phyloP scores from a whole-genome alignment of 1,140 invertebrate species.

The Uloborus diversus region DNA sequence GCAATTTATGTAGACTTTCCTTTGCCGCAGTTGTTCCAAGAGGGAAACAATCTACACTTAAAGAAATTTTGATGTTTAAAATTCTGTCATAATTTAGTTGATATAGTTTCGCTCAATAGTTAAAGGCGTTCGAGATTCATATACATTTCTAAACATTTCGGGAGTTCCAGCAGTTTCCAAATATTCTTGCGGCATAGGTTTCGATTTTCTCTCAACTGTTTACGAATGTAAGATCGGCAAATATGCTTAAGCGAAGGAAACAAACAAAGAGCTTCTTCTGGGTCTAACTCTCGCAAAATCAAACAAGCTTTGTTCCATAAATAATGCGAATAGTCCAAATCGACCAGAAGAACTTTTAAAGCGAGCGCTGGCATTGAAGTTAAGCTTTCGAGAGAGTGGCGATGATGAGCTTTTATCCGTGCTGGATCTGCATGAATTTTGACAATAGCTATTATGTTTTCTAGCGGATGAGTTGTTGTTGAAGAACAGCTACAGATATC shows the following conservation, averaged over 20 bases:
- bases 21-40: too few species aligned
- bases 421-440: too few species aligned
- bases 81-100: too few species aligned
- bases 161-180: conserved; percentile 1
- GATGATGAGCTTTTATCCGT: too few species aligned
- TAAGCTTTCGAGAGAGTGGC: too few species aligned
- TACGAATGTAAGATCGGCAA: conserved; percentile 3
- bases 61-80: too few species aligned
- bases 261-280: background rate
- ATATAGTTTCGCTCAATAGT: too few species aligned
- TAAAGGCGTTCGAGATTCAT: conserved; percentile 29
- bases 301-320: conserved; percentile 2
- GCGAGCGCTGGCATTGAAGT: too few species aligned
- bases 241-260: conserved; percentile 29
- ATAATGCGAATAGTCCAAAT: conserved; percentile 4
- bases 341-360: conserved; percentile 18
- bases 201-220: background rate
- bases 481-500: conserved; percentile 9
- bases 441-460: conserved; percentile 20
- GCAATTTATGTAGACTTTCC: too few species aligned
- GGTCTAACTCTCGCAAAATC: background rate
- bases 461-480: conserved; percentile 6
- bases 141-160: background rate
- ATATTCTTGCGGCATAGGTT: background rate
- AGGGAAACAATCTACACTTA: too few species aligned